Evolutionary conservation across 2,797 vertebrate genomes (phyloP), one percentile per base, ranked within the genome.

Genomic region (Smutsia gigantea): DNA sequence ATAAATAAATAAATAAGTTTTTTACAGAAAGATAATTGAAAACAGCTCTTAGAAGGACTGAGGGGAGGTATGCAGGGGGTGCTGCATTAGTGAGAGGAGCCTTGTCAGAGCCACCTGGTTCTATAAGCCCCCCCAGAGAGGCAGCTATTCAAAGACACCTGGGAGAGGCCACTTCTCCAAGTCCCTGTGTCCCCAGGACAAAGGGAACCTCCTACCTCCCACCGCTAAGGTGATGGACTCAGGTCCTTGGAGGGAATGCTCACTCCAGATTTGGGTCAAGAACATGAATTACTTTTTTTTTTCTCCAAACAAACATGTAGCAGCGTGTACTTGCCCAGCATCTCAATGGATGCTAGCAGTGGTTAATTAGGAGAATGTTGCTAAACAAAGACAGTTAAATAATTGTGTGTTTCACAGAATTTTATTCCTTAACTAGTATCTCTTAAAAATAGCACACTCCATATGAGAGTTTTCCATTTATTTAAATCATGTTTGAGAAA

Each of bases 361-460:
- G 59, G 97, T 51, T 97, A 98, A 97, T 97, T 97, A 98, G 93
- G 55, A 95, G 85, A 96, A 93, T 97, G 97, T 98, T 97, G 93
- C 74, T 96, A 97, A 98, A 98, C 97, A 98, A 96, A 97, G 95
- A 94, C 83, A 90, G 92, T 90, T 97, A 97, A 97, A 95, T 98
- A 97, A 98, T 97, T 95, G 93, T 91, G 86, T 90, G 95, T 85
- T 93, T 96, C 96, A 84, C 85, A 91, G 95, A 96, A 96, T 96
- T 95, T 96, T 93, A 95, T 96, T 97, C 92, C 89, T 93, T 97
- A 98, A 96, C 96, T 97, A 96, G 97, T 97, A 94, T 94, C 87
- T 96, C 92, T 97, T 97, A 98, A 97, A 98, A 97, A 98, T 97
- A 98, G 95, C 94, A 90, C 53, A 63, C 81, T 97, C 96, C 96